Evolutionary conservation across 1,140 invertebrate genomes (phyloP).

Genomic region (Drosophila nigrodunni): DNA sequence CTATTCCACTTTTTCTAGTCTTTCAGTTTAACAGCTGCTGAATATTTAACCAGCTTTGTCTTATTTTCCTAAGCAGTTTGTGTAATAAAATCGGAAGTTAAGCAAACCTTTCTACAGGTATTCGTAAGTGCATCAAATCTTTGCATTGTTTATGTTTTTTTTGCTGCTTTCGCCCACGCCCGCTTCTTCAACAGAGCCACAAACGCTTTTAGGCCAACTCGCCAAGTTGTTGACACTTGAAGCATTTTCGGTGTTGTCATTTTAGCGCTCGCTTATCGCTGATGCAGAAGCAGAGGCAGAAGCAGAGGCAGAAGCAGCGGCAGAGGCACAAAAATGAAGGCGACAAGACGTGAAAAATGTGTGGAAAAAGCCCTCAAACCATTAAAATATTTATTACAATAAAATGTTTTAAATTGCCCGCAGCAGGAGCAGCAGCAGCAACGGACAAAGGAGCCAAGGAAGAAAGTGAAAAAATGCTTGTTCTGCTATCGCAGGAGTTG

Average conservation of each 20-base stretch:
- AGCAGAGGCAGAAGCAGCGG: too few species aligned
- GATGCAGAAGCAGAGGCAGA: constrained; percentile 17
- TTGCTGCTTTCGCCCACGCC: constrained; percentile 11
- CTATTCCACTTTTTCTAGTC: too few species aligned
- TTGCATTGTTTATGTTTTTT: constrained; percentile 1
- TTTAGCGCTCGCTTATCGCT: constrained; percentile 55
- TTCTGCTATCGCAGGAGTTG: not conserved
- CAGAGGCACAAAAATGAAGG: constrained; percentile 15
- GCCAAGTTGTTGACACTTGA: constrained; percentile 56
- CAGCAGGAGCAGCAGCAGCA: not conserved
- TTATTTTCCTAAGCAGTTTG: too few species aligned
- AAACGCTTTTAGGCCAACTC: not conserved
- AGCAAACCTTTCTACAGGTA: too few species aligned
- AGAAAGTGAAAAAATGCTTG: not conserved
- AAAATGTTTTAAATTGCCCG: constrained; percentile 45
- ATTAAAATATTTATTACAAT: constrained; percentile 56
- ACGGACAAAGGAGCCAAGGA: not conserved
- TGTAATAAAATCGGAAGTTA: too few species aligned
- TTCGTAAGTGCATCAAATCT: not conserved
- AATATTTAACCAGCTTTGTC: too few species aligned
- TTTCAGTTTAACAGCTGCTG: too few species aligned
- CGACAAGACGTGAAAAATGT: constrained; percentile 31
- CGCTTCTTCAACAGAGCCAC: not conserved
- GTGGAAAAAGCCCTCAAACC: constrained; percentile 2
- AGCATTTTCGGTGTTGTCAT: constrained; percentile 57